A percentile compares a stretch with the other conserved stretches of the same genome.
Evolutionary conservation across 1,140 invertebrate species (phyloP).

Genomic region (Drosophila malerkotliana): DNA sequence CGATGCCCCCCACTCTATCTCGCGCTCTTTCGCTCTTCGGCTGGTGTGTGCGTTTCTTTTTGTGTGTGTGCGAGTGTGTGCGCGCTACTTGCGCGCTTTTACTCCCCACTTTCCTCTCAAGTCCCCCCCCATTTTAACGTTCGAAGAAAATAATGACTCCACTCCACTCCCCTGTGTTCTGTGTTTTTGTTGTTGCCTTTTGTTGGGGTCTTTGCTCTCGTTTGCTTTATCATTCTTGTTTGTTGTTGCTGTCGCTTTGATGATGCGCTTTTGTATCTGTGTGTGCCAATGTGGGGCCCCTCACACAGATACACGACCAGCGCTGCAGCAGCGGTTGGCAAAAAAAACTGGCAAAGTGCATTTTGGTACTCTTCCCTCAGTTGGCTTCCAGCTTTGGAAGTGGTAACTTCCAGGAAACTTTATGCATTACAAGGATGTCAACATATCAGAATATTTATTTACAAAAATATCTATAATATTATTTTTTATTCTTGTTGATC

Average conservation of each 20-base stretch:
- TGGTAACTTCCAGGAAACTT: neutral
- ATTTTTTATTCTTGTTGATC: no score
- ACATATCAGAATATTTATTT: neutral
- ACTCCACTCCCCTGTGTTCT: conserved; percentile 42
- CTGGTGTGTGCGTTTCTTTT: conserved; percentile 16
- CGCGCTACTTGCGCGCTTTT: conserved; percentile 65
- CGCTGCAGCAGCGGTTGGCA: conserved; percentile 2
- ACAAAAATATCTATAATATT: no score
- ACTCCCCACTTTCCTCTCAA: conserved; percentile 36
- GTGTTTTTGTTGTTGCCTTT: conserved; percentile 40
- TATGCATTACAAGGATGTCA: neutral
- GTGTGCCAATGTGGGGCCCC: conserved; percentile 14
- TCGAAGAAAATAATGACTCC: conserved; percentile 70
- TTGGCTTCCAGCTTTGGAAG: conserved; percentile 11
- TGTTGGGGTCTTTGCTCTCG: conserved; percentile 67
- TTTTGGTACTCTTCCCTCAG: conserved; percentile 19
- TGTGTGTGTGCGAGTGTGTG: conserved; percentile 28
- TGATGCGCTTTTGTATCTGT: conserved; percentile 52
- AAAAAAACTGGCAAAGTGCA: conserved; percentile 39
- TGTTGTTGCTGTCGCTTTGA: conserved; percentile 24
- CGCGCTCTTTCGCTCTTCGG: conserved; percentile 23
- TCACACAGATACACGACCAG: conserved; percentile 16
- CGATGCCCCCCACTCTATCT: conserved; percentile 30
- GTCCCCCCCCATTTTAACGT: conserved; percentile 8
- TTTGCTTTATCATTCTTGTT: conserved; percentile 69